These are phyloP conservation scores for Apteryx mantelli DNA, from an alignment of 2,113 vertebrate species.

Conservation along the genomic window DNA sequence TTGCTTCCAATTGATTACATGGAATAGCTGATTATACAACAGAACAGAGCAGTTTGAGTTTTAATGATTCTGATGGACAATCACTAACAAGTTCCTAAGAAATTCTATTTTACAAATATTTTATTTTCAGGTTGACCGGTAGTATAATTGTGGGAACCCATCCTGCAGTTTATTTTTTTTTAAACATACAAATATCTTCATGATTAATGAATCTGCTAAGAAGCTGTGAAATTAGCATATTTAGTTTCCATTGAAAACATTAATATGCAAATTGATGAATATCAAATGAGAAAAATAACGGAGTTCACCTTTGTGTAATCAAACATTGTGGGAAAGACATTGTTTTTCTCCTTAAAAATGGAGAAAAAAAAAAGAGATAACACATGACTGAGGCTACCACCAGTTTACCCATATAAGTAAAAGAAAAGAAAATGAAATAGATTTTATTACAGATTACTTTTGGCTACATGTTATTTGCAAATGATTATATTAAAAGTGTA, in stretches of 20 bases:
- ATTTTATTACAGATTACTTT: not conserved
- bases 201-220: constrained; percentile 51
- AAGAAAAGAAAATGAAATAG: not conserved
- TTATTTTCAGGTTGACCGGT: not conserved
- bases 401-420: not conserved
- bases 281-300: constrained; percentile 37
- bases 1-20: not conserved
- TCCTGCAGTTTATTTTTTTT: constrained; percentile 31
- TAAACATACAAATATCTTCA: constrained; percentile 42
- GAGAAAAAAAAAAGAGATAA: not conserved
- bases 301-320: constrained; percentile 62
- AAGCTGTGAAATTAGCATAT: constrained; percentile 65
- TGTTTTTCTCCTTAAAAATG: constrained; percentile 19
- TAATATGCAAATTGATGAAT: constrained; percentile 63
- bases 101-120: not conserved
- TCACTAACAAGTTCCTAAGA: not conserved
- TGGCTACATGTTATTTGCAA: not conserved
- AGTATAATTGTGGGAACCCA: not conserved
- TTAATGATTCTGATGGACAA: not conserved
- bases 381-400: not conserved
- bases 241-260: constrained; percentile 40
- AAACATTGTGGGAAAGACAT: constrained; percentile 28
- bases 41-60: not conserved
- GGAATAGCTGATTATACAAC: not conserved
- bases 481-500: not conserved